Evolutionary conservation across 2,888 invertebrate species (phyloP).

Genomic region (Sceliomorpha sp.): DNA sequence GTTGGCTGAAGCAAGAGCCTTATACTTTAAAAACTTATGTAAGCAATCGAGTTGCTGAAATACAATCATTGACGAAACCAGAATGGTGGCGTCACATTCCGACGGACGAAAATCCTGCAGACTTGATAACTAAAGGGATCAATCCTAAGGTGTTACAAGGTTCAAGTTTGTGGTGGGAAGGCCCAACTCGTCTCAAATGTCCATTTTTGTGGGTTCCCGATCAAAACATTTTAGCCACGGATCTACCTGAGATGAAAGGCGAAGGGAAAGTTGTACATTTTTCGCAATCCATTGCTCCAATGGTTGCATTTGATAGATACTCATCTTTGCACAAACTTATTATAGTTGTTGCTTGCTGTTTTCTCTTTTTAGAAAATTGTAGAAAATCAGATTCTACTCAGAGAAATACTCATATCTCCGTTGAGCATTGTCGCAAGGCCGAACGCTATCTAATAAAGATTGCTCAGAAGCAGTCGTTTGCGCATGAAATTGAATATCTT

Average conservation of each 20-base stretch:
- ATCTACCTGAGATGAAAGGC: too few relatives aligned
- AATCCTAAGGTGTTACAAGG: neutral
- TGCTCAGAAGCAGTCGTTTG: slow-evolving; percentile 4
- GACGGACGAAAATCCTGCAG: neutral
- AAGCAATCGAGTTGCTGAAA: slow-evolving; percentile 22
- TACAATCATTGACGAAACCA: slow-evolving; percentile 3
- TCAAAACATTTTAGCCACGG: too few relatives aligned
- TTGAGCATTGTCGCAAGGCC: neutral
- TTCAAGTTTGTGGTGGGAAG: neutral
- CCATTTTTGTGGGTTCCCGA: too few relatives aligned
- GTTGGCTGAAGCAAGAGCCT: slow-evolving; percentile 52
- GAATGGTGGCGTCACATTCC: neutral
- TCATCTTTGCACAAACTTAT: too few relatives aligned
- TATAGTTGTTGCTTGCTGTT: too few relatives aligned
- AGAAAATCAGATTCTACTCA: neutral
- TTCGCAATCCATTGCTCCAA: too few relatives aligned
- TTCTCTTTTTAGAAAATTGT: too few relatives aligned
- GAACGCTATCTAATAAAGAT: neutral
- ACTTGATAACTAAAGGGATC: neutral
- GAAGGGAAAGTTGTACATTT: too few relatives aligned
- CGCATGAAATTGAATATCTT: neutral
- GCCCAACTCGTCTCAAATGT: neutral
- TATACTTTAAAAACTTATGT: slow-evolving; percentile 58
- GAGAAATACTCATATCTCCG: too few relatives aligned
- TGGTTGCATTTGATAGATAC: too few relatives aligned